These are phyloP conservation scores for Nannobrachium achirus DNA, from an alignment of 2,113 vertebrate genomes.

Conservation along the genomic window DNA sequence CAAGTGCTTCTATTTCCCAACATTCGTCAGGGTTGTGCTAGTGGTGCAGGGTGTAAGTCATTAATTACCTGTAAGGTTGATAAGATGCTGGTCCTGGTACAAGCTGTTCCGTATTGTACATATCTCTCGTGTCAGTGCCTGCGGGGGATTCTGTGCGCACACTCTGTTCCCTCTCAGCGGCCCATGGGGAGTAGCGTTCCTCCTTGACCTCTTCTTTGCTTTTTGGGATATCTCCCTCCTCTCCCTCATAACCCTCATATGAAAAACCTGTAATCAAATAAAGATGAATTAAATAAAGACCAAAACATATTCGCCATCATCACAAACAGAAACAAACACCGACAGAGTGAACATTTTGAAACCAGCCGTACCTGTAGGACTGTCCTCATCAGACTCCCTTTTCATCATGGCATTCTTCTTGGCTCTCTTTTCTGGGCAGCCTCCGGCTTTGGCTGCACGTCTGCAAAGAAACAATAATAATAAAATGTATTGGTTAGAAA, in stretches of 20 bases:
- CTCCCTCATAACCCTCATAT: conserved; percentile 69
- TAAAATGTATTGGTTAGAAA: too few species aligned
- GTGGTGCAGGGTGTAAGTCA: neutral
- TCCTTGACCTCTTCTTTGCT: conserved; percentile 74
- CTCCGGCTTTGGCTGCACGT: conserved; percentile 67
- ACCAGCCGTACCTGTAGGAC: conserved; percentile 62
- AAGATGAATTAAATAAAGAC: neutral
- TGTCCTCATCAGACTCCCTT: conserved; percentile 68
- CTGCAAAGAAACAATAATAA: conserved; percentile 51
- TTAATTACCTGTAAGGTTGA: conserved; percentile 83
- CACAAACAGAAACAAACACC: neutral
- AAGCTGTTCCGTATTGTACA: conserved; percentile 83
- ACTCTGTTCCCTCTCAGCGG: conserved; percentile 71
- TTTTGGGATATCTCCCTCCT: conserved; percentile 67
- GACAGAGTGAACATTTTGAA: neutral
- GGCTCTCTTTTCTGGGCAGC: conserved; percentile 60
- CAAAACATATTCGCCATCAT: neutral
- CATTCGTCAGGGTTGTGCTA: too few species aligned
- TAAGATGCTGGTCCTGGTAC: conserved; percentile 79
- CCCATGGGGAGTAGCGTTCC: conserved; percentile 83
- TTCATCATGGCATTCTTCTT: conserved; percentile 53
- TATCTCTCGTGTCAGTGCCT: conserved; percentile 74
- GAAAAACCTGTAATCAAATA: conserved; percentile 60
- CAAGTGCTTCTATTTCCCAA: too few species aligned
- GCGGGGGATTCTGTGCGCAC: conserved; percentile 72